Conservation (phyloP, 2,113 vertebrate species). For the Notechis scutatus region DNA sequence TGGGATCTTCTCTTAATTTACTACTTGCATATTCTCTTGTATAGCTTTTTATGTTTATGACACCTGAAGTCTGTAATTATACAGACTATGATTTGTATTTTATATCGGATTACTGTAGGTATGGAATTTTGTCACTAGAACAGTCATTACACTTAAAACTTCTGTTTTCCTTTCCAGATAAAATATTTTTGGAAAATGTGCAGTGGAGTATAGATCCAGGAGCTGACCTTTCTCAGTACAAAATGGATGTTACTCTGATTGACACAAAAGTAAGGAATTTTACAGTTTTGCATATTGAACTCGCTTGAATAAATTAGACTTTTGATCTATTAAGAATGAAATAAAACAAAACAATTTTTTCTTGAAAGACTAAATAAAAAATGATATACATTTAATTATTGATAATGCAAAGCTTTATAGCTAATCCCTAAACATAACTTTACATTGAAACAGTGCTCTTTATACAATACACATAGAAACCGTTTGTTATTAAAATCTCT, state of each 20-base stretch:
- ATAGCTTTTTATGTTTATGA: neutral
- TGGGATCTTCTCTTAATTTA: neutral
- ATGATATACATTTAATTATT: neutral
- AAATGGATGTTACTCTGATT: constrained; percentile 72
- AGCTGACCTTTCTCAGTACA: constrained; percentile 80
- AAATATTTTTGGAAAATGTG: constrained; percentile 70
- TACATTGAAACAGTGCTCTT: neutral
- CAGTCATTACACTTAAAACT: constrained; percentile 7
- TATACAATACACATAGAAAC: neutral
- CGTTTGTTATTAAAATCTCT: neutral
- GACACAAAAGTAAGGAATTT: constrained; percentile 71
- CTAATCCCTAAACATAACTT: neutral
- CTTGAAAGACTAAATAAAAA: neutral
- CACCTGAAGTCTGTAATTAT: neutral
- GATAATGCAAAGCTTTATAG: neutral
- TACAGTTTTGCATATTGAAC: neutral
- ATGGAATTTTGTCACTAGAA: neutral
- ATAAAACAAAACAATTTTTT: neutral
- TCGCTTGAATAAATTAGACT: neutral
- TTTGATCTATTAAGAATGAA: neutral
- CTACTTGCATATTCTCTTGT: neutral
- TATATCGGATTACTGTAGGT: neutral
- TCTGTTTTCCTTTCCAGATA: constrained; percentile 54
- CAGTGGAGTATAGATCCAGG: constrained; percentile 91
- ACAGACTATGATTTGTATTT: constrained; percentile 3